A percentile compares a stretch with the other conserved stretches of the same genome.
Evolutionary conservation across 2,888 invertebrate species (phyloP).

Genomic region (Acrobasis consociella): DNA sequence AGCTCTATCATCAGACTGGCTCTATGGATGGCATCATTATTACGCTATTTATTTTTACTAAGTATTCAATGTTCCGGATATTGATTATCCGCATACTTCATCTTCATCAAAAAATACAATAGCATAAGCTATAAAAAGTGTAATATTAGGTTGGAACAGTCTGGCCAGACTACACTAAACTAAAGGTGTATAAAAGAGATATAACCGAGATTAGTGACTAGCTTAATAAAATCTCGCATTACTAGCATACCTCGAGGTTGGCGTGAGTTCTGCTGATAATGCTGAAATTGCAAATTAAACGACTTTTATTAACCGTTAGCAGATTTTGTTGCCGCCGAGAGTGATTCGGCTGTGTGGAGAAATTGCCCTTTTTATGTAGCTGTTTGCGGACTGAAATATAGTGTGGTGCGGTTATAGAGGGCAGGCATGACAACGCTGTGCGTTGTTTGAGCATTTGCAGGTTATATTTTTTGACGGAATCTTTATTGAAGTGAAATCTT

Average conservation of each 20-base stretch:
- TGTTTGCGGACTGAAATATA: conserved; percentile 8
- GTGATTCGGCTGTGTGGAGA: conserved; percentile 43
- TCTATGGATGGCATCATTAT: too few relatives aligned
- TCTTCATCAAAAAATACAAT: too few relatives aligned
- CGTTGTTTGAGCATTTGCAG: background rate
- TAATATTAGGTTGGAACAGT: background rate
- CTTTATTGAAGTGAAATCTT: too few relatives aligned
- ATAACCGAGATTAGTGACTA: conserved; percentile 12
- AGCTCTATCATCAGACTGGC: too few relatives aligned
- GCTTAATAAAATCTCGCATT: conserved; percentile 1
- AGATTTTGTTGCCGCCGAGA: conserved; percentile 53
- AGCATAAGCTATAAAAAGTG: too few relatives aligned
- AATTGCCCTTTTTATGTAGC: conserved; percentile 14
- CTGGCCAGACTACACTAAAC: background rate
- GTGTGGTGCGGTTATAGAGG: conserved; percentile 13
- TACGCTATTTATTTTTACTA: too few relatives aligned
- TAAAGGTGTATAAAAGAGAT: background rate
- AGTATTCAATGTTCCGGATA: too few relatives aligned
- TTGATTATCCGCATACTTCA: too few relatives aligned
- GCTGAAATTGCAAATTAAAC: conserved; percentile 62
- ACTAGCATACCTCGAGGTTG: conserved; percentile 25
- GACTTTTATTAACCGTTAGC: conserved; percentile 64
- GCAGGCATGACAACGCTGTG: background rate
- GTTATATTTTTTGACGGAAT: too few relatives aligned
- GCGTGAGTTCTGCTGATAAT: conserved; percentile 53